Percentiles rank a stretch among this genome's conserved stretches.
Evolutionary conservation across 1,140 invertebrate species (phyloP).

Genomic region (Ceratina japonica): DNA sequence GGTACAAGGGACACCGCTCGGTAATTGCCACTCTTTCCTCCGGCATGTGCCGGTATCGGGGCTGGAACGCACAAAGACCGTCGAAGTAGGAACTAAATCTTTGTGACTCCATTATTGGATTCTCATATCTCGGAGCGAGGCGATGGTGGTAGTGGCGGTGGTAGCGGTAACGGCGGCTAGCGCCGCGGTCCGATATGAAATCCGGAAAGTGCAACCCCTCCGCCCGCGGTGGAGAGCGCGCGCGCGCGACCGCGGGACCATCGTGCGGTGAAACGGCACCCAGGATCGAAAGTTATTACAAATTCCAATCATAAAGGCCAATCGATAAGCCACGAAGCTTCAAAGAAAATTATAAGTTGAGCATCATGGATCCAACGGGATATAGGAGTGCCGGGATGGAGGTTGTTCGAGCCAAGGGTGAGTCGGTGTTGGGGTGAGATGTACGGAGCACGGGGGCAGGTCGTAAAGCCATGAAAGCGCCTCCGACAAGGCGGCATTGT

Average conservation of each 20-base stretch:
- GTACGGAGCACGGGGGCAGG: constrained; percentile 17
- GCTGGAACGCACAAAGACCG: constrained; percentile 28
- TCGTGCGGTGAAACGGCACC: constrained; percentile 58
- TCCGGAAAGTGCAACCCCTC: constrained; percentile 44
- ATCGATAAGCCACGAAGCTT: constrained; percentile 71
- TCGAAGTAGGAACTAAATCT: constrained; percentile 58
- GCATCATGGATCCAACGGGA: constrained; percentile 52
- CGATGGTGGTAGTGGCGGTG: too few relatives aligned
- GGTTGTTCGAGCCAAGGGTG: not conserved
- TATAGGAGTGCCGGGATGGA: constrained; percentile 25
- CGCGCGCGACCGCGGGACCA: constrained; percentile 32
- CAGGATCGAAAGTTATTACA: constrained; percentile 67
- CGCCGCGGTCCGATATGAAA: constrained; percentile 57
- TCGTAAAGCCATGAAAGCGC: constrained; percentile 69
- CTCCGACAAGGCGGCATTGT: constrained; percentile 65
- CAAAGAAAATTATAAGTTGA: constrained; percentile 74
- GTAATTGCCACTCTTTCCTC: constrained; percentile 51
- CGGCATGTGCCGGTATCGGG: constrained; percentile 5
- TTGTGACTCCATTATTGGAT: constrained; percentile 66
- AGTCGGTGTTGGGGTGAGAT: not conserved
- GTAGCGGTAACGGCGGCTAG: not conserved
- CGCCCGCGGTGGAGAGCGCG: not conserved
- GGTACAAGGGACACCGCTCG: constrained; percentile 6
- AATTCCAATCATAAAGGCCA: constrained; percentile 72
- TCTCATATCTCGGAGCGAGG: constrained; percentile 24